phyloP scores from a whole-genome alignment of 2,113 vertebrate genomes.

The Pluvialis apricaria region DNA sequence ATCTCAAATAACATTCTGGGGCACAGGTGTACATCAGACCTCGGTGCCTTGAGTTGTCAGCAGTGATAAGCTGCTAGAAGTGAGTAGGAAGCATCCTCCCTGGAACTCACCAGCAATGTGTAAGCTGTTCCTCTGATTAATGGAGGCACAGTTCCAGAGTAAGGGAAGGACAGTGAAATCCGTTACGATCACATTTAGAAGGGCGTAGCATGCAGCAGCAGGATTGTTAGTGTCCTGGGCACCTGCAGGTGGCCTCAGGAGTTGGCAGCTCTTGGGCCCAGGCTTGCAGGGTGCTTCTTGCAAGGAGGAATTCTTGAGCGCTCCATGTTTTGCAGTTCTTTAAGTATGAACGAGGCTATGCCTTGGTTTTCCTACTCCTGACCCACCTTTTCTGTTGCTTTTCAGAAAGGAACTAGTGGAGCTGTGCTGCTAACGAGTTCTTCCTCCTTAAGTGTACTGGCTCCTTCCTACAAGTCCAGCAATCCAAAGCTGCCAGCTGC shows the following conservation, averaged over 20 bases:
- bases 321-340: neutral
- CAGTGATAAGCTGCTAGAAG: neutral
- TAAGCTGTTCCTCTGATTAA: neutral
- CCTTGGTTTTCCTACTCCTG: neutral
- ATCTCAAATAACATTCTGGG: neutral
- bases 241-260: neutral
- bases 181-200: accelerated
- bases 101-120: neutral
- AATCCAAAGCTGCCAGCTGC: slow-evolving; percentile 74
- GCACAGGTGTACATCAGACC: neutral
- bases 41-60: neutral
- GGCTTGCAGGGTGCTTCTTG: neutral
- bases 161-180: neutral
- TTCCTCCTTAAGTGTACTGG: slow-evolving; percentile 77
- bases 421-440: slow-evolving; percentile 76
- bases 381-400: slow-evolving; percentile 34
- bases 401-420: slow-evolving; percentile 78
- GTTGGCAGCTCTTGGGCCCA: neutral
- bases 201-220: neutral
- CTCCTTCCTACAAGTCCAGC: slow-evolving; percentile 78
- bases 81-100: neutral
- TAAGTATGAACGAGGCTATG: neutral
- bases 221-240: neutral
- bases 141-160: neutral
- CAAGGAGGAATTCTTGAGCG: neutral